Base-by-base conservation (phyloP, 2,113 vertebrate genomes). In the Daubentonia madagascariensis region DNA sequence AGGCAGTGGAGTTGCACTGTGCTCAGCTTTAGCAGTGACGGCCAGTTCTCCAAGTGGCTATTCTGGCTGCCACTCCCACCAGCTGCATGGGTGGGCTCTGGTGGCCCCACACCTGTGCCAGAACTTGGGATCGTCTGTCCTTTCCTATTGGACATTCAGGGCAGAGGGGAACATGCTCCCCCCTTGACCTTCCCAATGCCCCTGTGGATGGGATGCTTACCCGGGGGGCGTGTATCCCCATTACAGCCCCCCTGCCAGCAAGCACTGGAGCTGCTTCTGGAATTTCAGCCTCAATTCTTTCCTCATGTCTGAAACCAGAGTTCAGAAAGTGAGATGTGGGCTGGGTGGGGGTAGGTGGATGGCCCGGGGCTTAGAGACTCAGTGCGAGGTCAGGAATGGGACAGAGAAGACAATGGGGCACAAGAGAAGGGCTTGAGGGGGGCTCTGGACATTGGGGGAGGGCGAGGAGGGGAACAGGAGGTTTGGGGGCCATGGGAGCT, bases 161-260 rank as follows among this genome's bases (percentile, higher is more conserved):
- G 63, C 23, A 12, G 8, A 22, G 40, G 48, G 75, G 9, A 3
- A 10, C 2, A 3, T 2, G 1, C 9, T 4, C 25, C 28, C 13
- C 32, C 59, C 54, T 20, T 6, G 37, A 18, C 57, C 65, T 18
- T 80, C 97, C 80, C 92, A 89, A 85, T 96, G 97, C 97, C 98
- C 96, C 97, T 97, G 80, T 67, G 96, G 92, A 96, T 96, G 92
- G 97, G 97, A 97, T 97, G 97, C 97, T 90, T 37, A 80, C 98
- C 97, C 89, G 96, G 97, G 95, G 96, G 92, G 94, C 96, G 95
- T 16, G 8, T 6, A 61, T 14, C 63, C 32, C 23, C 25, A 16
- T 61, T 6, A 20, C 1, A 2, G 48, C 23, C 10, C 23, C 10
- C 7, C 2, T 28, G 6, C 30, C 50, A 30, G 54, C 23, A 16